Percentiles rank a stretch among this genome's conserved stretches.
phyloP scores from a whole-genome alignment of 1,140 invertebrate genomes.

The Hesperophylax magnus region DNA sequence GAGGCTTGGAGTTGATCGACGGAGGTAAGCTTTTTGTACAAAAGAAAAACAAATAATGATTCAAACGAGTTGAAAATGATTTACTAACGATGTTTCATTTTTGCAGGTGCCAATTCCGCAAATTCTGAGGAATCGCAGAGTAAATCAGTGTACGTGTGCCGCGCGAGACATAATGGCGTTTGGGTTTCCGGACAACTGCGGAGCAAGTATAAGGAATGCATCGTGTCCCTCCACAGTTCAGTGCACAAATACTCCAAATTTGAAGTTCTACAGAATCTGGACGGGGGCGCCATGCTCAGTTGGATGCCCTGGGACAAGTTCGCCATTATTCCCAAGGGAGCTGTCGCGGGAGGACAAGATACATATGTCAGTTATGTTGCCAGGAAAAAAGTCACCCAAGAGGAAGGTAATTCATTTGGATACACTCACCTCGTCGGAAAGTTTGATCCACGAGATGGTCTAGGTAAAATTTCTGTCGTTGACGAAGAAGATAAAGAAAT shows the following conservation, averaged over 20 bases:
- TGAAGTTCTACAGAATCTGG: conserved; percentile 83
- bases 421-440: conserved; percentile 77
- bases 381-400: conserved; percentile 62
- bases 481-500: conserved; percentile 74
- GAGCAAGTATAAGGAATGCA: conserved; percentile 73
- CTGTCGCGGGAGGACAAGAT: conserved; percentile 73
- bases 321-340: conserved; percentile 72
- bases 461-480: conserved; percentile 78
- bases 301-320: conserved; percentile 83
- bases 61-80: not conserved
- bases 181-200: conserved; percentile 79
- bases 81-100: not conserved
- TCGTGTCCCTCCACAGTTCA: conserved; percentile 74
- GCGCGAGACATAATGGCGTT: conserved; percentile 77
- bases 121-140: conserved; percentile 43
- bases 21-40: conserved; percentile 33
- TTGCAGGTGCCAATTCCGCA: conserved; percentile 44
- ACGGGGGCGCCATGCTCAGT: conserved; percentile 79
- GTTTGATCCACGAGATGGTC: conserved; percentile 73
- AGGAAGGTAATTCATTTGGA: conserved; percentile 59
- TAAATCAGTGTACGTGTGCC: conserved; percentile 81
- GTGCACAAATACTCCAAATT: conserved; percentile 75
- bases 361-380: conserved; percentile 68
- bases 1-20: conserved; percentile 48
- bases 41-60: not conserved